Evolutionary conservation across 2,113 vertebrate species (phyloP).

Genomic region (Stictonetta naevosa): DNA sequence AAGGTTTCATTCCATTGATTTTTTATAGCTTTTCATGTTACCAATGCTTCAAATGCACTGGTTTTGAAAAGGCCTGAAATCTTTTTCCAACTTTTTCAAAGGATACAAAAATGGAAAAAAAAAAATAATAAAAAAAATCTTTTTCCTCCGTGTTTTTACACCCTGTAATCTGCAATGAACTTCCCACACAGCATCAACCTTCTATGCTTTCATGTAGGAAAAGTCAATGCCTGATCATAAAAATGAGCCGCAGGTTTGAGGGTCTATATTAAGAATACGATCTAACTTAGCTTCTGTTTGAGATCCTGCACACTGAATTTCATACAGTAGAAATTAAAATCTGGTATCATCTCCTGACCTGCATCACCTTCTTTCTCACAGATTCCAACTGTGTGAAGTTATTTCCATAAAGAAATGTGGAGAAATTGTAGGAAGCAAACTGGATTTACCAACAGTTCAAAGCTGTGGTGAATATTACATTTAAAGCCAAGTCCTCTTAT

Average conservation of each 20-base stretch:
- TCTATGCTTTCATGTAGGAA: slow-evolving; percentile 4
- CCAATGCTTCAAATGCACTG: neutral
- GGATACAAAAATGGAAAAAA: neutral
- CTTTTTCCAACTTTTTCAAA: neutral
- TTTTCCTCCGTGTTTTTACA: slow-evolving; percentile 15
- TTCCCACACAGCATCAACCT: slow-evolving; percentile 34
- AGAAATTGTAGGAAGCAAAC: slow-evolving; percentile 48
- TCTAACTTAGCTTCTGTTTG: slow-evolving; percentile 39
- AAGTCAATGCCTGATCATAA: slow-evolving; percentile 45
- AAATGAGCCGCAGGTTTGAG: neutral
- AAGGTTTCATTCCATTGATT: neutral
- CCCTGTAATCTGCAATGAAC: slow-evolving; percentile 18
- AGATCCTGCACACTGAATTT: slow-evolving; percentile 26
- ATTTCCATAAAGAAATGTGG: slow-evolving; percentile 66
- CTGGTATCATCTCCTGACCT: slow-evolving; percentile 51
- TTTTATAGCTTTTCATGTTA: neutral
- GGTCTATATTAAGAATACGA: slow-evolving; percentile 51
- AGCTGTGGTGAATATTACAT: slow-evolving; percentile 19
- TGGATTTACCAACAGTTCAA: slow-evolving; percentile 49
- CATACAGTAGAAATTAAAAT: slow-evolving; percentile 54
- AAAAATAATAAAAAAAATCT: neutral
- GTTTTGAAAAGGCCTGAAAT: neutral
- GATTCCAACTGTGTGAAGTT: slow-evolving; percentile 58
- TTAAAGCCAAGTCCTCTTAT: slow-evolving; percentile 36
- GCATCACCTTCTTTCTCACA: slow-evolving; percentile 50